Evolutionary conservation across 2,888 invertebrate genomes (phyloP).

Genomic region (Morpho achilles): DNA sequence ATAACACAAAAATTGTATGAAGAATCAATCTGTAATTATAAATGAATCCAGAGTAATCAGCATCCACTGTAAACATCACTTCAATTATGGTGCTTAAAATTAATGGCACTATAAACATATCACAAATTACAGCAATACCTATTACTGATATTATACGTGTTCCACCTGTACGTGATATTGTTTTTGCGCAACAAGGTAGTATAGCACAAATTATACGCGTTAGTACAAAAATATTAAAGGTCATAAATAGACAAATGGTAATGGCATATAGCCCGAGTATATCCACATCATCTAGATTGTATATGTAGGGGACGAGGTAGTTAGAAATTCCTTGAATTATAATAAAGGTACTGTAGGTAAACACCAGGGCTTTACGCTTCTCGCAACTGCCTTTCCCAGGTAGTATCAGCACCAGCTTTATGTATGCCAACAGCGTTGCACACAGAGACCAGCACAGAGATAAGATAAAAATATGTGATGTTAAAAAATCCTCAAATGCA

Average conservation of each 20-base stretch:
- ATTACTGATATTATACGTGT: conserved; percentile 12
- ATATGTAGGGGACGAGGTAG: conserved; percentile 13
- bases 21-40: conserved; percentile 20
- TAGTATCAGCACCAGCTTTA: conserved; percentile 25
- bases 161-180: conserved; percentile 11
- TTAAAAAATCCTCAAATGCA: neutral
- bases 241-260: conserved; percentile 8
- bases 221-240: conserved; percentile 21
- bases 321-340: conserved; percentile 11
- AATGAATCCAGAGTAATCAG: neutral
- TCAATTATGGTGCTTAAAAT: conserved; percentile 1
- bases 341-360: conserved; percentile 18
- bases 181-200: conserved; percentile 16
- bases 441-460: conserved; percentile 28
- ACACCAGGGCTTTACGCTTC: conserved; percentile 21
- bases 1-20: conserved; percentile 21
- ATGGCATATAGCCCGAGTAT: neutral
- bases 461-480: conserved; percentile 15
- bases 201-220: conserved; percentile 18
- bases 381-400: conserved; percentile 25
- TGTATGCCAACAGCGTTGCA: conserved; percentile 26
- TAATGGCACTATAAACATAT: conserved; percentile 15
- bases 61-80: neutral
- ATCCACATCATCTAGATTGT: neutral
- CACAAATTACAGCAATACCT: conserved; percentile 27